Conservation (phyloP, 2,888 invertebrate species). For the Leptopterna dolabrata region DNA sequence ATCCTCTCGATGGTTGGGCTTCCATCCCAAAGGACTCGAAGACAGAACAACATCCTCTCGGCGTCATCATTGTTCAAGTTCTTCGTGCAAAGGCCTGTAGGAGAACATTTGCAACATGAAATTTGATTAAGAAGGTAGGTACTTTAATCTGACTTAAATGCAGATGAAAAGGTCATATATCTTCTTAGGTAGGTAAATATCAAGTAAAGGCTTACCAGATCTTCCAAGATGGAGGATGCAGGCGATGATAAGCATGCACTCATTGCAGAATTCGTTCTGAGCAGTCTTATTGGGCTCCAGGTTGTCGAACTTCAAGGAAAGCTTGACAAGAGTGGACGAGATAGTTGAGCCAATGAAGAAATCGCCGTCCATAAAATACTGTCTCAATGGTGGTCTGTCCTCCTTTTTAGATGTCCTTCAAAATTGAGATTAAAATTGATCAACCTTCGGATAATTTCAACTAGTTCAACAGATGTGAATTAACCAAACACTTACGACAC, state of each 20-base stretch:
- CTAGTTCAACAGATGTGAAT: not conserved
- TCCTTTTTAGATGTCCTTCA: constrained; percentile 68
- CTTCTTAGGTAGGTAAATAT: not conserved
- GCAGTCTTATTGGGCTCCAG: constrained; percentile 67
- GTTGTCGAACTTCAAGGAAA: constrained; percentile 80
- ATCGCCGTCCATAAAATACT: constrained; percentile 93
- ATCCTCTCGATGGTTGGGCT: constrained; percentile 76
- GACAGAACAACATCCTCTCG: constrained; percentile 87
- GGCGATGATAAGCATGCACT: constrained; percentile 89
- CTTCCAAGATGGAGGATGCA: constrained; percentile 88
- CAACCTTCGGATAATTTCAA: not conserved
- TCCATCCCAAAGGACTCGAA: constrained; percentile 79
- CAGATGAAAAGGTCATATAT: no score
- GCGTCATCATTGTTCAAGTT: constrained; percentile 96
- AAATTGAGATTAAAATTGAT: not conserved
- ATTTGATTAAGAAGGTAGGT: no score
- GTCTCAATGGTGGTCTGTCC: constrained; percentile 82
- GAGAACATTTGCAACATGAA: constrained; percentile 55
- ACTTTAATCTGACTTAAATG: no score
- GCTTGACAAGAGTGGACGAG: constrained; percentile 90
- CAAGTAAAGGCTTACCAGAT: constrained; percentile 69
- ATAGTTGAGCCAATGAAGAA: constrained; percentile 95
- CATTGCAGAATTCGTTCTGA: constrained; percentile 76
- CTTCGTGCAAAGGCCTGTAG: constrained; percentile 73
- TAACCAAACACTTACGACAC: constrained; percentile 72